Evolutionary conservation across 2,797 vertebrate species (phyloP).

Genomic region (Spondyliosoma cantharus): DNA sequence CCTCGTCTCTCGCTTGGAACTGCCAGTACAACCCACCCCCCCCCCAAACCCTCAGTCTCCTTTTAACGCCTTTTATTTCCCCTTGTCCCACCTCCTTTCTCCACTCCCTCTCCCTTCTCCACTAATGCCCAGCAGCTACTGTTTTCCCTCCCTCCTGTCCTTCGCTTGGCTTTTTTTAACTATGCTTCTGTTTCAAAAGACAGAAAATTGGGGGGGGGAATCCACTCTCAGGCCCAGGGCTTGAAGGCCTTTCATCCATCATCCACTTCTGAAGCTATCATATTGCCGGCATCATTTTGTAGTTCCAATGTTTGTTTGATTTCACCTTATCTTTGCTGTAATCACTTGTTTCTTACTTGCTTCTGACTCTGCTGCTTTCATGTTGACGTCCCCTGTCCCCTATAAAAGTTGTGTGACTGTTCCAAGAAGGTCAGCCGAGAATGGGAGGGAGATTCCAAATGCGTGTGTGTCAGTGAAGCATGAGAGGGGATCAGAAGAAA

Average conservation of each 20-base stretch:
- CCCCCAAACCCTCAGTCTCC: conserved; percentile 37
- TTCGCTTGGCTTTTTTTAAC: conserved; percentile 43
- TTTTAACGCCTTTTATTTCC: conserved; percentile 65
- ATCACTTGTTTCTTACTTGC: conserved; percentile 34
- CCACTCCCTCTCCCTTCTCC: conserved; percentile 28
- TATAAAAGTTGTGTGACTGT: conserved; percentile 53
- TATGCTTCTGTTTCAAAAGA: conserved; percentile 57
- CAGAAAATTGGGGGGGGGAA: conserved; percentile 26
- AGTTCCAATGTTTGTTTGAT: conserved; percentile 53
- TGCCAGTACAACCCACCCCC: conserved; percentile 53
- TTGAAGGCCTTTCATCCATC: conserved; percentile 39
- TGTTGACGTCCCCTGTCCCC: conserved; percentile 29
- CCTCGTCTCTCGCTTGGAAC: conserved; percentile 75
- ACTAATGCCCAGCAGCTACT: conserved; percentile 48
- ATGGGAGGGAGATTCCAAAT: conserved; percentile 45
- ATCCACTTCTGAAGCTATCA: conserved; percentile 37
- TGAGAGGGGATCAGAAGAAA: conserved; percentile 32
- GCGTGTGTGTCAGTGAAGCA: conserved; percentile 9
- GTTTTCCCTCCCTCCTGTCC: conserved; percentile 24
- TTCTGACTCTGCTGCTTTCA: conserved; percentile 50
- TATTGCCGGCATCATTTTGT: conserved; percentile 17
- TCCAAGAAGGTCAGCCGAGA: conserved; percentile 52
- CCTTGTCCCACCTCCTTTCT: conserved; percentile 45
- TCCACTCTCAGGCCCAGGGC: not conserved
- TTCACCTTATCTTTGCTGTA: conserved; percentile 44